These are phyloP conservation scores for Sander vitreus DNA, from an alignment of 2,113 vertebrate species.

Conservation along the genomic window DNA sequence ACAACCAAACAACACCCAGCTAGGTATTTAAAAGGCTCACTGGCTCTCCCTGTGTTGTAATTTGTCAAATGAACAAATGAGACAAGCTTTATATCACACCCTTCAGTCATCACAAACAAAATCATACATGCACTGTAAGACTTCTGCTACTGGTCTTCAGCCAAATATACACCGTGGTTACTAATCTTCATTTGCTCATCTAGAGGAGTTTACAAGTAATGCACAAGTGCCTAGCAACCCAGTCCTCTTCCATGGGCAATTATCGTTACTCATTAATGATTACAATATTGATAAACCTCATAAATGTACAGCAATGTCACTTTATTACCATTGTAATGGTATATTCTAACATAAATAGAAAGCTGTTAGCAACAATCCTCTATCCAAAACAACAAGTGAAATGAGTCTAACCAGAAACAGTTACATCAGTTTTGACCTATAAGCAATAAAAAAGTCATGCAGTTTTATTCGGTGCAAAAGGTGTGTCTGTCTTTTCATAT, in stretches of 20 bases:
- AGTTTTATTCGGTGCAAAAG: neutral
- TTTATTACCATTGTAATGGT: constrained; percentile 48
- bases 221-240: constrained; percentile 54
- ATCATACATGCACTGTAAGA: constrained; percentile 24
- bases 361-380: constrained; percentile 40
- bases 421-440: constrained; percentile 5
- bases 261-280: constrained; percentile 66
- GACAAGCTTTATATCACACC: constrained; percentile 18
- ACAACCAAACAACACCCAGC: constrained; percentile 11
- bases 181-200: constrained; percentile 43
- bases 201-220: constrained; percentile 37
- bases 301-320: constrained; percentile 62
- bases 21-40: neutral
- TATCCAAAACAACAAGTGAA: constrained; percentile 28
- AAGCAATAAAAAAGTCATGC: neutral
- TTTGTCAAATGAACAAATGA: constrained; percentile 3
- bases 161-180: constrained; percentile 23
- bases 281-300: constrained; percentile 66
- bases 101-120: constrained; percentile 28
- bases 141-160: neutral
- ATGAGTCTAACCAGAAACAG: constrained; percentile 24
- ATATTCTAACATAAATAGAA: constrained; percentile 61
- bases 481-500: neutral
- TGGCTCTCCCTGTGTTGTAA: neutral
- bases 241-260: constrained; percentile 23